These are phyloP conservation scores for Euleptes europaea DNA, from an alignment of 2,113 vertebrate genomes.

Conservation along the genomic window DNA sequence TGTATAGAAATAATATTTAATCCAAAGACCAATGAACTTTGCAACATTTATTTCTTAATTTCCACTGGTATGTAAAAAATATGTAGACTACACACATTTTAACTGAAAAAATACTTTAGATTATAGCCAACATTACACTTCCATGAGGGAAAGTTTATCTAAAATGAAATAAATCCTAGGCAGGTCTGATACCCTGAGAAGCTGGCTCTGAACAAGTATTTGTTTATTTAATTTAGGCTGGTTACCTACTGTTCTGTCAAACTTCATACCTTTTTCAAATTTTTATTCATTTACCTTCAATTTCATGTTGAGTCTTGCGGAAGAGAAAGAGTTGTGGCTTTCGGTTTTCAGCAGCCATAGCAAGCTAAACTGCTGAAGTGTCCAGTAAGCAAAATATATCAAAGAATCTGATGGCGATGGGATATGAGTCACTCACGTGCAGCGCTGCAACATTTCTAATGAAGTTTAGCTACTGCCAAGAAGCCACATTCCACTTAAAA, in stretches of 20 bases:
- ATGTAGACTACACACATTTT: not conserved
- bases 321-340: constrained; percentile 17
- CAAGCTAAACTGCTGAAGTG: constrained; percentile 39
- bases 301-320: constrained; percentile 15
- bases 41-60: not conserved
- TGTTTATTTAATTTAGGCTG: constrained; percentile 59
- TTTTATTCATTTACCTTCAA: constrained; percentile 56
- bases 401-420: constrained; percentile 7
- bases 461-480: not conserved
- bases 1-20: not conserved
- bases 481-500: constrained; percentile 15
- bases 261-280: constrained; percentile 13
- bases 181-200: constrained; percentile 51
- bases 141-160: not conserved
- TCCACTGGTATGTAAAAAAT: not conserved
- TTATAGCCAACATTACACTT: not conserved
- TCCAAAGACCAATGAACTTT: not conserved
- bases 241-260: constrained; percentile 35
- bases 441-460: not conserved
- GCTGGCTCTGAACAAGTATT: constrained; percentile 45
- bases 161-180: constrained; percentile 11
- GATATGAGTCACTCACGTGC: constrained; percentile 21
- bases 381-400: constrained; percentile 18
- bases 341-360: constrained; percentile 24
- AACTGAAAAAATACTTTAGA: constrained; percentile 5